phyloP scores from a whole-genome alignment of 2,797 vertebrate genomes.

The Synanceia verrucosa region DNA sequence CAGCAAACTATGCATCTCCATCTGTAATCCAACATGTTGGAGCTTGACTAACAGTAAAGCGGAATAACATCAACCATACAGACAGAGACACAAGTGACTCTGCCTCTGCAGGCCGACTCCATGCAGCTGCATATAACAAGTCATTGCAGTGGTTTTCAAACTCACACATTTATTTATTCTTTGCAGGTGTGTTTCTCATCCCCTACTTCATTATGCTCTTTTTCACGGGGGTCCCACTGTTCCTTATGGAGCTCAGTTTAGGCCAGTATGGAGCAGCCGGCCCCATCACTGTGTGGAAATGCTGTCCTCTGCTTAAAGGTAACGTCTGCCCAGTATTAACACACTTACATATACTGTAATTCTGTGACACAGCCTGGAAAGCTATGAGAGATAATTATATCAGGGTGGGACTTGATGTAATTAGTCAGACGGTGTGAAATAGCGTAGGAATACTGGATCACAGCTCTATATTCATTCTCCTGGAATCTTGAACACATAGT shows the following conservation, averaged over 20 bases:
- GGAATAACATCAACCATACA: background rate
- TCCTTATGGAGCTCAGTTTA: conserved; percentile 90
- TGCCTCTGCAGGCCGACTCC: conserved; percentile 25
- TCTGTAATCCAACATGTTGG: conserved; percentile 32
- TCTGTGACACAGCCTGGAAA: background rate
- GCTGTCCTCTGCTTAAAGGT: conserved; percentile 90
- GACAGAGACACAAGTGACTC: conserved; percentile 8
- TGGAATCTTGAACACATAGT: conserved; percentile 6
- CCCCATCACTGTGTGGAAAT: conserved; percentile 89
- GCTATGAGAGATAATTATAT: background rate
- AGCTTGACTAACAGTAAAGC: conserved; percentile 26
- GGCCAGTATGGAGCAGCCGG: conserved; percentile 87
- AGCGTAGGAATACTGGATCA: background rate
- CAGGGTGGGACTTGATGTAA: background rate
- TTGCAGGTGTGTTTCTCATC: conserved; percentile 88
- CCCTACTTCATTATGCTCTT: conserved; percentile 89
- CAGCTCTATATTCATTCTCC: background rate
- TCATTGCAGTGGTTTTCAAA: background rate
- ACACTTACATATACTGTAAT: background rate
- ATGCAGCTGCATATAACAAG: background rate
- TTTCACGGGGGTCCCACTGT: conserved; percentile 85
- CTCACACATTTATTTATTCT: conserved; percentile 15
- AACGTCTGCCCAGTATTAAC: conserved; percentile 5
- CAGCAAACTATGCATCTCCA: background rate
- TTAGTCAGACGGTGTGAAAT: background rate